Percentiles rank a stretch among this genome's conserved stretches.
phyloP scores from a whole-genome alignment of 1,140 invertebrate species.

The Arion vulgaris region DNA sequence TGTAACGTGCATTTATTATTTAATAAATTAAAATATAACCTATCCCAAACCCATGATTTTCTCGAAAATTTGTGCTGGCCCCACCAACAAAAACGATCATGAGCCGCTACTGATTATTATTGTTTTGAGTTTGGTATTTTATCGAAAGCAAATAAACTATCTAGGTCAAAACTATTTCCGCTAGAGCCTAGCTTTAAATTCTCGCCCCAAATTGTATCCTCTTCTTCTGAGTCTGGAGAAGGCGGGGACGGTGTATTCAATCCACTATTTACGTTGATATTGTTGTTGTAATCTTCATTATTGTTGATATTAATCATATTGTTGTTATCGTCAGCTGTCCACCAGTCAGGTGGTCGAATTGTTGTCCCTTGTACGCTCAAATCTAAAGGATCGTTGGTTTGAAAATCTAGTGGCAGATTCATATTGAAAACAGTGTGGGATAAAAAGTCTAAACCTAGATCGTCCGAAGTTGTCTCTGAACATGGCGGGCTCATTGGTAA shows the following conservation, averaged over 20 bases:
- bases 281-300: constrained; percentile 39
- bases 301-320: constrained; percentile 33
- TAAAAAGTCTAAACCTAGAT: constrained; percentile 64
- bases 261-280: constrained; percentile 35
- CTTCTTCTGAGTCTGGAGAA: constrained; percentile 53
- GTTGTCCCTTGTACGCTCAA: constrained; percentile 66
- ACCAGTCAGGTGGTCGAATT: constrained; percentile 70
- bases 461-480: constrained; percentile 67
- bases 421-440: constrained; percentile 56
- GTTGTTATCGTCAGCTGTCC: constrained; percentile 61
- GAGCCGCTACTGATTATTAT: too few species aligned
- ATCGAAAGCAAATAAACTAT: constrained; percentile 66
- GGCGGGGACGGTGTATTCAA: constrained; percentile 62
- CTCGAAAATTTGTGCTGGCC: too few species aligned
- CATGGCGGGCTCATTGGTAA: constrained; percentile 66
- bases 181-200: constrained; percentile 56
- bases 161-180: constrained; percentile 66
- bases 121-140: constrained; percentile 30
- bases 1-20: too few species aligned
- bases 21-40: too few species aligned
- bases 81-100: too few species aligned
- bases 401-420: constrained; percentile 56
- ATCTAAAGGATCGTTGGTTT: constrained; percentile 63
- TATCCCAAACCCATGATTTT: too few species aligned
- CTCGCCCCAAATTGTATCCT: constrained; percentile 63